Conservation (phyloP, 2,888 invertebrate species). For the Ceramica pisi region DNA sequence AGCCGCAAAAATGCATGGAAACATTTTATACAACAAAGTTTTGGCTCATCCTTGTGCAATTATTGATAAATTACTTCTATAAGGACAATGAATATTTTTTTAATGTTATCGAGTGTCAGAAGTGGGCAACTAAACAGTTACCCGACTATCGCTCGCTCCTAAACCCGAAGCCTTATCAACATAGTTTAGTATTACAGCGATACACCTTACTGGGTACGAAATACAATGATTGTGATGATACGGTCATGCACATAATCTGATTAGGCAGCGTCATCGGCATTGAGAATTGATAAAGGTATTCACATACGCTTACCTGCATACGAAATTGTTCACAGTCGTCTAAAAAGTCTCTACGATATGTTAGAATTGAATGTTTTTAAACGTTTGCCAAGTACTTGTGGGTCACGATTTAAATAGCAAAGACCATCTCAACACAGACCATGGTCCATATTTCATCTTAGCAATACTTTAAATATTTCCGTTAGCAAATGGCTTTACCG, state of each 20-base stretch:
- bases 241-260: constrained; percentile 77
- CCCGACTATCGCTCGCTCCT: constrained; percentile 35
- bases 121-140: background rate
- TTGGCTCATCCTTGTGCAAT: background rate
- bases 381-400: no score
- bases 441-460: no score
- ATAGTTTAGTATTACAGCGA: constrained; percentile 68
- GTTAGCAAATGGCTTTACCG: no score
- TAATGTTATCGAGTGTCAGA: background rate
- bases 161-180: constrained; percentile 58
- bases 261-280: constrained; percentile 53
- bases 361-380: no score
- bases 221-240: constrained; percentile 79
- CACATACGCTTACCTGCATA: no score
- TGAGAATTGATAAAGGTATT: background rate
- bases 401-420: no score
- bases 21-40: background rate
- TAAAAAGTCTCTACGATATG: no score
- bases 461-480: no score
- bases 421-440: no score
- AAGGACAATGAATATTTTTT: background rate
- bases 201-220: constrained; percentile 75
- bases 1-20: background rate
- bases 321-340: no score
- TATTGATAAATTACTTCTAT: background rate